A percentile compares a stretch with the other conserved stretches of the same genome.
phyloP scores from a whole-genome alignment of 1,140 invertebrate genomes.

The Trachelipus rathkii region DNA sequence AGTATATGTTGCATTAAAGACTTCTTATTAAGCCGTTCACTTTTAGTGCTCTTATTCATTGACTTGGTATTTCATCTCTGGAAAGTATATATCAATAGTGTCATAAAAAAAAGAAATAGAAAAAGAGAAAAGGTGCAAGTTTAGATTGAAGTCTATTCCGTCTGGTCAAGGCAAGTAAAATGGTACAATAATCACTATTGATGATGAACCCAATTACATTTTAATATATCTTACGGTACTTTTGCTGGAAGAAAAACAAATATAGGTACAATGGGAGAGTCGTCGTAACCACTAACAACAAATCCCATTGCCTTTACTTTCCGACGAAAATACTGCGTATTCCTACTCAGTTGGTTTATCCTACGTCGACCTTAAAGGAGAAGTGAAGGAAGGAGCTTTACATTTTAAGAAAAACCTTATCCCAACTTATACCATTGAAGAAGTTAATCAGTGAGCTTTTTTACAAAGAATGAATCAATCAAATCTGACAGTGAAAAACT shows the following conservation, averaged over 20 bases:
- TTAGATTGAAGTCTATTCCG: not conserved
- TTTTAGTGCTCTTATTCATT: too few relatives aligned
- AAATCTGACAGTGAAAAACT: too few relatives aligned
- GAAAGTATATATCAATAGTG: too few relatives aligned
- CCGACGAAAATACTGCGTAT: slow-evolving; percentile 59
- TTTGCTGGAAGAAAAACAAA: slow-evolving; percentile 59
- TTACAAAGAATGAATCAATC: too few relatives aligned
- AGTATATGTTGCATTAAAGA: too few relatives aligned
- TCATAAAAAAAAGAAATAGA: too few relatives aligned
- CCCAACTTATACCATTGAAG: too few relatives aligned
- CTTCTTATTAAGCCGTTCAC: too few relatives aligned
- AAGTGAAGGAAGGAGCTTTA: not conserved
- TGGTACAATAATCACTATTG: not conserved
- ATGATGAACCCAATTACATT: not conserved
- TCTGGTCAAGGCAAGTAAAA: not conserved
- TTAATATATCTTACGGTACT: slow-evolving; percentile 63
- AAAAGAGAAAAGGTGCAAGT: not conserved
- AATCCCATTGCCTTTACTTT: slow-evolving; percentile 59
- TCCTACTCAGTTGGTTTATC: slow-evolving; percentile 56
- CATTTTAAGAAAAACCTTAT: too few relatives aligned
- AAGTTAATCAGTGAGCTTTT: too few relatives aligned
- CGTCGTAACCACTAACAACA: slow-evolving; percentile 60
- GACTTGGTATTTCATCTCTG: too few relatives aligned
- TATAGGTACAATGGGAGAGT: slow-evolving; percentile 62
- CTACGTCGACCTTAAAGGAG: slow-evolving; percentile 46